Percentiles rank a stretch among this genome's conserved stretches.
Conservation (phyloP, 2,797 vertebrate genomes). For the Coreius guichenoti region DNA sequence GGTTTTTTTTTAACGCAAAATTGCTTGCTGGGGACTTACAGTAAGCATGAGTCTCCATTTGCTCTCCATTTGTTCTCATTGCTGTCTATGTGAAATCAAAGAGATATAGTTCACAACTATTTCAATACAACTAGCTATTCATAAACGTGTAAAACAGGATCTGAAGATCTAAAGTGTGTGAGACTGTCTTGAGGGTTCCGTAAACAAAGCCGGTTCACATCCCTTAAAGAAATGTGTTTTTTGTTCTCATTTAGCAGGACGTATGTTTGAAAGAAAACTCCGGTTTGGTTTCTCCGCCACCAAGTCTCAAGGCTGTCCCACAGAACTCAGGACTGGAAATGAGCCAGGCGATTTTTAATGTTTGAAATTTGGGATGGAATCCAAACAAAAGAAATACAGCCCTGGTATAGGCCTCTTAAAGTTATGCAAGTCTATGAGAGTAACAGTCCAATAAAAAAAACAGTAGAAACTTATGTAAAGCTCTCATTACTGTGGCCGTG, state of each 20-base stretch:
- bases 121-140: conserved; percentile 8
- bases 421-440: conserved; percentile 74
- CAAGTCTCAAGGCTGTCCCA: conserved; percentile 58
- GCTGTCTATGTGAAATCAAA: not conserved
- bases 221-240: conserved; percentile 46
- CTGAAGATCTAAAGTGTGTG: conserved; percentile 38
- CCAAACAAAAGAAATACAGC: conserved; percentile 70
- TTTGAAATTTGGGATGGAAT: conserved; percentile 71
- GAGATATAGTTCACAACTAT: not conserved
- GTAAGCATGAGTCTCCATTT: not conserved
- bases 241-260: conserved; percentile 54
- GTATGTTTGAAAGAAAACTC: conserved; percentile 49
- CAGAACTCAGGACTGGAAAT: conserved; percentile 62
- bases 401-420: conserved; percentile 69
- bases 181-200: conserved; percentile 32
- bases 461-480: conserved; percentile 62
- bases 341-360: conserved; percentile 70
- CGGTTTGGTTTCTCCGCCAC: conserved; percentile 17
- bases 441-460: conserved; percentile 55
- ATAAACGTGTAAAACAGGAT: conserved; percentile 40
- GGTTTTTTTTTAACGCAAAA: too few relatives aligned
- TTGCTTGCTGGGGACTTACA: not conserved
- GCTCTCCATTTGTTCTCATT: not conserved
- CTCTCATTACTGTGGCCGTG: conserved; percentile 63
- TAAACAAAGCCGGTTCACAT: conserved; percentile 44